Percentiles rank a stretch among this genome's conserved stretches.
phyloP scores from a whole-genome alignment of 23 tunicate species.

The Corella eumyota region DNA sequence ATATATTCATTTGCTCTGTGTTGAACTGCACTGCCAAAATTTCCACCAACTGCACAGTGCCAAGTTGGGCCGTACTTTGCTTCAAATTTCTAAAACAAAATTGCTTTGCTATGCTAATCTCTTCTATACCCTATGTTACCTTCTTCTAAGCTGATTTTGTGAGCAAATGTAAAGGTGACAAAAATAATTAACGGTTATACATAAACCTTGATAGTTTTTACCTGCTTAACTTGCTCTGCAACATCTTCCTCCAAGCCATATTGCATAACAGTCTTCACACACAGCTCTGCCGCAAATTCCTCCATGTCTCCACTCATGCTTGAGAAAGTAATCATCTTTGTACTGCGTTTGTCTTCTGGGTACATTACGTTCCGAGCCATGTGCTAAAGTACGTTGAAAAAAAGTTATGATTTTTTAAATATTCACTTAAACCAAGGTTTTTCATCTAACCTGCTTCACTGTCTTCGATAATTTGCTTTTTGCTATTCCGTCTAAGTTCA shows the following conservation, averaged over 20 bases:
- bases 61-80: conserved; percentile 71
- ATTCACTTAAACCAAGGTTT: not conserved
- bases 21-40: conserved; percentile 90
- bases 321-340: conserved; percentile 91
- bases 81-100: conserved; percentile 66
- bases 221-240: conserved; percentile 81
- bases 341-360: conserved; percentile 65
- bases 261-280: conserved; percentile 67
- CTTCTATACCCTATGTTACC: too few species aligned
- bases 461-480: conserved; percentile 50
- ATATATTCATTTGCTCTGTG: conserved; percentile 77
- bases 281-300: conserved; percentile 82
- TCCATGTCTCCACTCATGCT: conserved; percentile 80
- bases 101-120: too few species aligned
- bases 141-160: too few species aligned
- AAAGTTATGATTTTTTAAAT: not conserved
- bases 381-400: conserved; percentile 24
- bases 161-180: too few species aligned
- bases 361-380: conserved; percentile 83
- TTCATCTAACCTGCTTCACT: conserved; percentile 31
- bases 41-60: conserved; percentile 88
- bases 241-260: conserved; percentile 78
- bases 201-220: too few species aligned
- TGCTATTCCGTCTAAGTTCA: too few species aligned
- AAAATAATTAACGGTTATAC: too few species aligned